Conservation (phyloP, 2,113 vertebrate genomes). For the Chamaea fasciata region DNA sequence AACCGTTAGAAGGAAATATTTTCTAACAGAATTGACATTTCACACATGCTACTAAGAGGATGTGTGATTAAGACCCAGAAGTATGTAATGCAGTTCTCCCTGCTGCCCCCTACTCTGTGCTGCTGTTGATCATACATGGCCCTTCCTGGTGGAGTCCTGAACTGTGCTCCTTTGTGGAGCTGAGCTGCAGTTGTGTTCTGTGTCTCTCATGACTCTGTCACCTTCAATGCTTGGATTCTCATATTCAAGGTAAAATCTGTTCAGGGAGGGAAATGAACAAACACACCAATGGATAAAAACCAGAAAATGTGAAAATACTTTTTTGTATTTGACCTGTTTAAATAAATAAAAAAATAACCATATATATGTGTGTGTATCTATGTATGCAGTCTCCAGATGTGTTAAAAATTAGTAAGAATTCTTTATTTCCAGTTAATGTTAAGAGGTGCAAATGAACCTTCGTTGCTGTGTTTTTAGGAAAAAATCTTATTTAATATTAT, state of each 20-base stretch:
- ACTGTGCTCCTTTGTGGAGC: neutral
- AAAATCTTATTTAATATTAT: neutral
- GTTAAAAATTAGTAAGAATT: neutral
- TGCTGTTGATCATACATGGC: neutral
- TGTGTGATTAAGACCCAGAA: neutral
- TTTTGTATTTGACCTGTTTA: neutral
- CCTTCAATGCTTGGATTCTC: neutral
- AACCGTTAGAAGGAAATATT: neutral
- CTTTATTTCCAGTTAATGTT: neutral
- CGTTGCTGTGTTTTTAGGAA: neutral
- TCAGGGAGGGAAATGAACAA: neutral
- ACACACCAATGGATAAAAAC: neutral
- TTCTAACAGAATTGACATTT: neutral
- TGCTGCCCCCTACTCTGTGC: neutral
- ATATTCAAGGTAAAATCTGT: neutral
- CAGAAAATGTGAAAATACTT: neutral
- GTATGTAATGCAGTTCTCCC: neutral
- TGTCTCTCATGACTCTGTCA: neutral
- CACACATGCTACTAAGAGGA: neutral
- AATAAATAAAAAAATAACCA: neutral
- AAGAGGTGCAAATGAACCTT: neutral
- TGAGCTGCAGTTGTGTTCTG: neutral
- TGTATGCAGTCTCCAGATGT: neutral
- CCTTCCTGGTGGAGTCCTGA: neutral
- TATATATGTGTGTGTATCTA: neutral